Conservation (phyloP, 1,140 invertebrate species). For the Drosophila saltans region DNA sequence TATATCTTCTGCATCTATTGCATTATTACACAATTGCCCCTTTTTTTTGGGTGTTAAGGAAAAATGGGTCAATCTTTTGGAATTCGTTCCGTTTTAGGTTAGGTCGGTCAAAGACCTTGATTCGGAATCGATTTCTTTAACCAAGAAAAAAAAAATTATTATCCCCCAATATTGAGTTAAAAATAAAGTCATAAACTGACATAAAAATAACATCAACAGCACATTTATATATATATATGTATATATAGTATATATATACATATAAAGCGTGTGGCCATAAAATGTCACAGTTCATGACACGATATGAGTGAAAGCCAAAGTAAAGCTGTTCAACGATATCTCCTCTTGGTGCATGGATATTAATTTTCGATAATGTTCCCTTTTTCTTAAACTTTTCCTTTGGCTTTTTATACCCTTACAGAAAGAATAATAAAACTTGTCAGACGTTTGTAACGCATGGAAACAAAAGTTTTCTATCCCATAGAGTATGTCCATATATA, state of each 20-base stretch:
- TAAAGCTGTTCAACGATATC: too few species aligned
- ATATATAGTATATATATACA: neutral
- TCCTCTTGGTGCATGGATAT: too few species aligned
- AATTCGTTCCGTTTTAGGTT: slow-evolving; percentile 18
- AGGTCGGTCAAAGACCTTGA: neutral
- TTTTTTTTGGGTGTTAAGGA: slow-evolving; percentile 30
- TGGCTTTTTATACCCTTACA: too few species aligned
- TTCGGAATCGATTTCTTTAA: too few species aligned
- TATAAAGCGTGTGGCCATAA: neutral
- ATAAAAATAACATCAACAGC: neutral
- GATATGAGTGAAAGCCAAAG: neutral
- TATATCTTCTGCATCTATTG: slow-evolving; percentile 37
- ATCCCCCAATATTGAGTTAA: neutral
- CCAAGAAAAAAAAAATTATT: neutral
- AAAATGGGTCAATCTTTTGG: slow-evolving; percentile 67
- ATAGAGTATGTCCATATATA: too few species aligned
- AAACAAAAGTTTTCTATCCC: too few species aligned
- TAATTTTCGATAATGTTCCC: too few species aligned
- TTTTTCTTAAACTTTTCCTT: too few species aligned
- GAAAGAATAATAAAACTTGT: too few species aligned
- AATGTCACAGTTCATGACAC: slow-evolving; percentile 8
- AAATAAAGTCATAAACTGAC: slow-evolving; percentile 8
- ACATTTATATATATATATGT: too few species aligned
- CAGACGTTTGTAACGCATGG: too few species aligned
- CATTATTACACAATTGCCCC: slow-evolving; percentile 60